Conservation (phyloP, 2,113 vertebrate species). For the Eolophus roseicapilla region DNA sequence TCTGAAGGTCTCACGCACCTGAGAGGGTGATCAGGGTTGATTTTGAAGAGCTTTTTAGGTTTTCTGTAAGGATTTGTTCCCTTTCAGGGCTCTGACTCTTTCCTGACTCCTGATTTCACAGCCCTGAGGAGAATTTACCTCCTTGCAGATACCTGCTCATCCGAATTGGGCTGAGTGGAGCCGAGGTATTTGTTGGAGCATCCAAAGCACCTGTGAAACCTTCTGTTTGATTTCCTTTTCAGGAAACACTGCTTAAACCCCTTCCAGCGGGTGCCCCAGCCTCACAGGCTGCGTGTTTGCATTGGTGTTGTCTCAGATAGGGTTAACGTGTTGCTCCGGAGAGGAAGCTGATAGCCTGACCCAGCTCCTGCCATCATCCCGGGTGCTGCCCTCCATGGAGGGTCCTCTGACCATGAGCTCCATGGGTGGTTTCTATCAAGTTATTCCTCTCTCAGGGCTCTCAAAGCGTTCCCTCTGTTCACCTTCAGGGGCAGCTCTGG, state of each 20-base stretch:
- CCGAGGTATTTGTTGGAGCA: background rate
- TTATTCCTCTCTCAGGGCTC: background rate
- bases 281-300: background rate
- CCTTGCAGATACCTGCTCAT: background rate
- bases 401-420: background rate
- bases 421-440: fast-evolving
- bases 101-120: background rate
- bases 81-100: background rate
- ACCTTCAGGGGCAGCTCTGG: fast-evolving
- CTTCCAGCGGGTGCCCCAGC: background rate
- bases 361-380: background rate
- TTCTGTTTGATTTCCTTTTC: conserved; percentile 1
- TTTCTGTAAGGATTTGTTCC: background rate
- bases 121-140: background rate
- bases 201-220: background rate
- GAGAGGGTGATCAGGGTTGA: background rate
- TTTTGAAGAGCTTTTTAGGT: background rate
- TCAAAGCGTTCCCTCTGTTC: background rate
- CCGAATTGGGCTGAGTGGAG: background rate
- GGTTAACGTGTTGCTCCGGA: background rate
- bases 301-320: background rate
- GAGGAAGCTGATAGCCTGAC: background rate
- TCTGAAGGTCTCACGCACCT: fast-evolving
- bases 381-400: fast-evolving
- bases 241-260: background rate